phyloP scores from a whole-genome alignment of 2,888 invertebrate genomes.

The Pollenia amentaria region DNA sequence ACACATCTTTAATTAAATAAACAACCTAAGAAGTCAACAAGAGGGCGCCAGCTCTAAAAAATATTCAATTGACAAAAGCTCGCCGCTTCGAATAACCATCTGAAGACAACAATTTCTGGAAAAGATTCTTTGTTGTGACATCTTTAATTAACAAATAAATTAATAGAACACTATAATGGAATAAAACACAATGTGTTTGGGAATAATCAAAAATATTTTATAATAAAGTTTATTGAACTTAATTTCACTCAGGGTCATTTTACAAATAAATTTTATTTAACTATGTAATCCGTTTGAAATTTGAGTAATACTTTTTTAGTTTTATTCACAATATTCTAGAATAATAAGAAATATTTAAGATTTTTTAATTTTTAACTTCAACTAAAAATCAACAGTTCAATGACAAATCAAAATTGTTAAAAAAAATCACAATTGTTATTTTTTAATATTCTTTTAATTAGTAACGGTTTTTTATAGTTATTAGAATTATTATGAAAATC shows the following conservation, averaged over 20 bases:
- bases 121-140: constrained; percentile 58
- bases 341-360: too few relatives aligned
- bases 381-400: too few relatives aligned
- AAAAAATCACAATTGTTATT: too few relatives aligned
- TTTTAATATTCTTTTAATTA: too few relatives aligned
- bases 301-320: too few relatives aligned
- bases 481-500: too few relatives aligned
- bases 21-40: constrained; percentile 1
- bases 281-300: too few relatives aligned
- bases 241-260: constrained; percentile 6
- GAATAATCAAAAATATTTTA: not conserved
- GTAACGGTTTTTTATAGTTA: too few relatives aligned
- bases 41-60: constrained; percentile 24
- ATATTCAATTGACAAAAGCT: constrained; percentile 38
- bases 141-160: constrained; percentile 16
- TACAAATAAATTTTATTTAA: too few relatives aligned
- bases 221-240: constrained; percentile 6
- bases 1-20: constrained; percentile 4
- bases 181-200: not conserved
- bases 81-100: not conserved
- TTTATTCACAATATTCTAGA: too few relatives aligned
- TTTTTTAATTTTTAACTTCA: too few relatives aligned
- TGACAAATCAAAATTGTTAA: too few relatives aligned
- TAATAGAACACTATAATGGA: not conserved
- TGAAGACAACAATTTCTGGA: not conserved